phyloP scores from a whole-genome alignment of 2,113 vertebrate genomes.

The Pollachius pollachius region DNA sequence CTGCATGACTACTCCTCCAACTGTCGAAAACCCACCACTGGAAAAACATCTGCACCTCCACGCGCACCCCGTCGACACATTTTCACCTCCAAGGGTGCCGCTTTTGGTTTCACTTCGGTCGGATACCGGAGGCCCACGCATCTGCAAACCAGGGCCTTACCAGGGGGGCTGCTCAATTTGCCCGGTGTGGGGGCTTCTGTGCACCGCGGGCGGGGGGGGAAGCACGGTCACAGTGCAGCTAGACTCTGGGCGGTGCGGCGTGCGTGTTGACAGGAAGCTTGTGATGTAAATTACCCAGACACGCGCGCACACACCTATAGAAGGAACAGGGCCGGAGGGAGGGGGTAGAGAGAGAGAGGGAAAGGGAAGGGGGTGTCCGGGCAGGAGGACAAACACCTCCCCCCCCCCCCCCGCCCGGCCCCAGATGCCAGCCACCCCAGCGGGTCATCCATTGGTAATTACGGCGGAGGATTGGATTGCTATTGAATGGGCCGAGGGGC shows the following conservation, averaged over 20 bases:
- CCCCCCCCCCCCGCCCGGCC: neutral
- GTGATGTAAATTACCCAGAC: slow-evolving; percentile 9
- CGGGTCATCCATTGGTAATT: slow-evolving; percentile 54
- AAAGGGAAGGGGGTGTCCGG: neutral
- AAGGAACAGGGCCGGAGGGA: slow-evolving; percentile 13
- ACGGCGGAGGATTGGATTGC: slow-evolving; percentile 46
- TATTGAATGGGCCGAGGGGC: slow-evolving; percentile 43
- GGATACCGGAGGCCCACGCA: slow-evolving; percentile 30
- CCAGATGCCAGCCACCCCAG: slow-evolving; percentile 40
- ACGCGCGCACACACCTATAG: slow-evolving; percentile 10
- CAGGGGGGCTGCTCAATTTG: slow-evolving; percentile 5
- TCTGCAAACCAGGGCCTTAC: slow-evolving; percentile 31
- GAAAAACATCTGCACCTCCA: slow-evolving; percentile 43
- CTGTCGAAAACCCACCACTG: slow-evolving; percentile 37
- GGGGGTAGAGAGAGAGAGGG: too few species aligned
- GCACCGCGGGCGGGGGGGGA: neutral
- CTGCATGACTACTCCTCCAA: neutral
- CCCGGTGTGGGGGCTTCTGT: neutral
- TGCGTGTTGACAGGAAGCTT: neutral
- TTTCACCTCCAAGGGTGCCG: neutral
- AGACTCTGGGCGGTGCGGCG: neutral
- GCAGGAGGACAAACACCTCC: slow-evolving; percentile 31
- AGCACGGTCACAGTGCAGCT: slow-evolving; percentile 3
- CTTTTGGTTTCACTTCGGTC: slow-evolving; percentile 17
- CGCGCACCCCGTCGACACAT: slow-evolving; percentile 13